Evolutionary conservation across 2,113 vertebrate species (phyloP), one percentile per base, ranked within the genome.

Genomic region (Albula goreensis): DNA sequence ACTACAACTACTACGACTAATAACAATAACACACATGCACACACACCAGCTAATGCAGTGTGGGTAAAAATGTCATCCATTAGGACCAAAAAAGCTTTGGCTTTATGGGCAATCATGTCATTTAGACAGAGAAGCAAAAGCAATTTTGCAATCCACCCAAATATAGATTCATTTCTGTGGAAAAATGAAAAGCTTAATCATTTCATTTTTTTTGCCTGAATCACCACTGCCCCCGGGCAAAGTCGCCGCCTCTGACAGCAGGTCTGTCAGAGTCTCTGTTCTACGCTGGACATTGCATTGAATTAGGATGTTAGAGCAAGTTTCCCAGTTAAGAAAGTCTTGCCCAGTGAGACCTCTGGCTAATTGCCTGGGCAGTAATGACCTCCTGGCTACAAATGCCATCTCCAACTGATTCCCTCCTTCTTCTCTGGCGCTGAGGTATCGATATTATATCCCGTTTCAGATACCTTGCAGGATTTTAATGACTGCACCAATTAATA

Each of bases 401-500:
- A 83, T 80, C 70, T 85, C 78, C 53, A 81, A 83, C 77, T 31
- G 82, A 74, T 63, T 17, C 83, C 52, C 50, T 80, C 87, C 86
- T 80, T 91, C 89, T 89, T 87, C 89, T 90, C 87, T 86, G 89
- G 86, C 90, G 89, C 86, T 90, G 82, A 4, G 13, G 56, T 91
- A 93, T 86, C 90, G 94, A 95, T 90, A 92, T 86, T 85, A 80
- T 89, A 91, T 94, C 92, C 93, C 90, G 92, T 93, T 91, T 52
- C 91, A 87, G 89, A 90, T 90, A 88, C 90, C 90, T 86, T 86
- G 92, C 89, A 92, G 91, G 85, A 89, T 90, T 88, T 94, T 94
- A 93, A 96, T 91, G 93, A 94, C 85, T 91, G 79, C 83, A 77
- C 12, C 85, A 87, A 93, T 96, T 94, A 96, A 95, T 93, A 92